These are phyloP conservation scores for Sisyra terminalis DNA, from an alignment of 2,888 invertebrate genomes.

Conservation along the genomic window DNA sequence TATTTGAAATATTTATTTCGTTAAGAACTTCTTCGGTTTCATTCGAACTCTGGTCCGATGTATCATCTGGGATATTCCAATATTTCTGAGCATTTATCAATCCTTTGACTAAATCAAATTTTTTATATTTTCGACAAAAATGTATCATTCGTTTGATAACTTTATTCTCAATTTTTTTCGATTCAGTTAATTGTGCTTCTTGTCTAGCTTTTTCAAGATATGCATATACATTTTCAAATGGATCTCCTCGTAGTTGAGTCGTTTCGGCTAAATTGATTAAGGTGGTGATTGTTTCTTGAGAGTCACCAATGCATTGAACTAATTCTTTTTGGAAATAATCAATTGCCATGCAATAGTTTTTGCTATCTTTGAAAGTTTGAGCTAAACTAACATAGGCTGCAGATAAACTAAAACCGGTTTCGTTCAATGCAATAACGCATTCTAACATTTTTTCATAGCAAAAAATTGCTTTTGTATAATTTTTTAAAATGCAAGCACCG, in stretches of 20 bases:
- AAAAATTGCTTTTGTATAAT: constrained; percentile 54
- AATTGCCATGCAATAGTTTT: constrained; percentile 52
- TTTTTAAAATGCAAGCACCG: constrained; percentile 51
- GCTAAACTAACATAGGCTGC: constrained; percentile 50
- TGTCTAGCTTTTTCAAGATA: constrained; percentile 48
- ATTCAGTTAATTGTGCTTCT: constrained; percentile 32
- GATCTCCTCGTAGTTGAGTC: constrained; percentile 31
- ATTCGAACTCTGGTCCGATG: constrained; percentile 31
- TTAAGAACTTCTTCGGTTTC: constrained; percentile 45
- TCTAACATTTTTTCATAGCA: constrained; percentile 70
- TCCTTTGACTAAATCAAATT: constrained; percentile 32
- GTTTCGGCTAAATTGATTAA: constrained; percentile 59
- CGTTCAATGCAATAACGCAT: constrained; percentile 38
- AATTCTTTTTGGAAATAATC: constrained; percentile 59
- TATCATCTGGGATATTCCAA: constrained; percentile 19
- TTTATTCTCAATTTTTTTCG: constrained; percentile 38
- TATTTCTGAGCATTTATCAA: constrained; percentile 32
- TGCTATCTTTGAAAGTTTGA: constrained; percentile 68
- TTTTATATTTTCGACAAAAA: constrained; percentile 36
- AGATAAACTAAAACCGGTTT: constrained; percentile 23
- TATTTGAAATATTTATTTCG: constrained; percentile 53
- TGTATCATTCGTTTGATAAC: constrained; percentile 36
- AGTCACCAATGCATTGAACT: constrained; percentile 42
- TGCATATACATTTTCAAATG: constrained; percentile 42
- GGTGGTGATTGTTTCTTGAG: constrained; percentile 55